Base-by-base conservation (phyloP, 2,113 vertebrate species). In the Aythya baeri region DNA sequence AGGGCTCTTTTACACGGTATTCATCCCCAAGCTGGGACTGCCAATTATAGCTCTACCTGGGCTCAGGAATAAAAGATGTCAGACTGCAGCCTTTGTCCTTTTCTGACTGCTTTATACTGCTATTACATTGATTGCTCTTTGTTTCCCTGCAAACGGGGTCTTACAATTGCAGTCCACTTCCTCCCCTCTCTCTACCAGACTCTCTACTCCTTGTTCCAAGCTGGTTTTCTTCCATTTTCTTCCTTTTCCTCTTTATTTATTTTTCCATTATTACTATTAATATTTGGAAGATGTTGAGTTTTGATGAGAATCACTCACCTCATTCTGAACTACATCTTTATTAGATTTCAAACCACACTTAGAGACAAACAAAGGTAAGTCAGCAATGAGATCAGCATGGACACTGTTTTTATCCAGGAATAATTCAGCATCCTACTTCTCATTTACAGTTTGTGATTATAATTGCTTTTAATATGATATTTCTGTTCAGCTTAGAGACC, bases 61-160 rank as follows among this genome's bases (percentile, higher is more conserved):
- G 41, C 55, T 94, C 86, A 65, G 26, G 68, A 96, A 94, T 87
- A 94, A 94, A 97, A 78, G 58, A 80, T 86, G 75, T 92, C 79
- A 93, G n/a, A 31, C 52, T 61, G 43, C 50, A 83, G 78, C 38
- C 91, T 95, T 95, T 96, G 87, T 80, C 85, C 85, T 71, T 95
- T 91, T 91, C 83, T 88, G 90, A 85, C 86, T 93, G 55, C 32
- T 95, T 96, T 91, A 93, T 80, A 36, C 81, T 57, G 71, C 89
- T 83, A 57, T 96, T 95, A 94, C 86, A 94, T 82, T 92, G 77
- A 92, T 90, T 94, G 76, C 44, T 93, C 65, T 89, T 97, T 94
- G 92, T 95, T 78, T 95, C 91, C 94, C 70, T 95, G 70, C 9
- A 95, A 82, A 91, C 58, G 26, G 73, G 38, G 43, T 88, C 75